These are phyloP conservation scores for Catharus minimus DNA, from an alignment of 2,113 vertebrate species.

Conservation along the genomic window DNA sequence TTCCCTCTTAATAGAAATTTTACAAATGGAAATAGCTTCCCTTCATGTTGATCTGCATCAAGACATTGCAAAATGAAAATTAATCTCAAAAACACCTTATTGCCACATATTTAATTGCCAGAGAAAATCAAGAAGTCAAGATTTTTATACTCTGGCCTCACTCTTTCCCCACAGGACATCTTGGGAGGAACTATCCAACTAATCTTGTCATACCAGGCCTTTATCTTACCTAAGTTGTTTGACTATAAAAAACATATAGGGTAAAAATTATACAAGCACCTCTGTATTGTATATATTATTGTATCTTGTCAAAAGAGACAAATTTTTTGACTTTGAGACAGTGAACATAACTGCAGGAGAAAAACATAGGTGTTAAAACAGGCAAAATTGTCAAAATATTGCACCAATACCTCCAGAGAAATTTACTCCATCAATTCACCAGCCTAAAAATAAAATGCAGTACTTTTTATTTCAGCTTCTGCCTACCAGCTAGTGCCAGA, in stretches of 20 bases:
- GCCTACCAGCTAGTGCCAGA: neutral
- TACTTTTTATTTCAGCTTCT: neutral
- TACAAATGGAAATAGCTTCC: neutral
- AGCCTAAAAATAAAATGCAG: neutral
- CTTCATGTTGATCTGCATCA: neutral
- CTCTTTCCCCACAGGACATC: neutral
- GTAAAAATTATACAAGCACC: neutral
- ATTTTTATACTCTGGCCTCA: neutral
- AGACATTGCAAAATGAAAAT: neutral
- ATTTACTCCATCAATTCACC: neutral
- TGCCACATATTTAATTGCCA: neutral
- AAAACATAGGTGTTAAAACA: accelerated
- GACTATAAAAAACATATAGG: neutral
- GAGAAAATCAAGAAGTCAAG: neutral
- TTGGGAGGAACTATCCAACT: neutral
- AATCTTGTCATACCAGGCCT: neutral
- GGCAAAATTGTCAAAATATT: neutral
- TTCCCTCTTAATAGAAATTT: neutral
- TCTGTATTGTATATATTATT: neutral
- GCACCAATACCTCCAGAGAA: neutral
- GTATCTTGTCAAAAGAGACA: neutral
- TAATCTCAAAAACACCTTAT: neutral
- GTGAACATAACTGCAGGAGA: accelerated
- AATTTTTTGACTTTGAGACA: neutral
- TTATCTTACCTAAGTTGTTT: neutral